Evolutionary conservation across 2,888 invertebrate genomes (phyloP), one percentile per base, ranked within the genome.

Genomic region (Lithodes maja): DNA sequence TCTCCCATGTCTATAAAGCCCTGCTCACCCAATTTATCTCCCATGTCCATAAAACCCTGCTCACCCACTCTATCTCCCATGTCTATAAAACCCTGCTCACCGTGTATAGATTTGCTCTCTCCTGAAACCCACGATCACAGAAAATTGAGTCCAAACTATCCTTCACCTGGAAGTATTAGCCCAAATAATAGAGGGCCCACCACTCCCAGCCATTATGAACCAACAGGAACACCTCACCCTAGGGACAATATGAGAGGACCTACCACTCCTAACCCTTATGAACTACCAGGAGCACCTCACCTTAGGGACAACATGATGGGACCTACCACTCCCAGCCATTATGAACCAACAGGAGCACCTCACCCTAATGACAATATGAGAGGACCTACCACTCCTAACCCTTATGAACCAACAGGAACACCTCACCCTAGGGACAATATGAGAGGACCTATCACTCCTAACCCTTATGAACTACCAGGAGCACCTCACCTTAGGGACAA

Each of bases 61-160:
- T 75, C 17, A 33, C 17, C 53, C 33, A 33, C 33, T 33, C 33
- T 33, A 33, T 71, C 71, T 17, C 71, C 71, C 17, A 12, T 71
- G 17, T 17, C 71, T 17, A n/a, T 17, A 71, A n/a, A 12, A 1
- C 71, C 71, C 5, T 71, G n/a, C 12, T 75, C 17, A 33, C 17
- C 53, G 50, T 49, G 53, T n/a, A 78, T 17, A 78, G 50, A 75
- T 49, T 9, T 78, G 53, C 53, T 52, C 15, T 52, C 53, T 71
- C 71, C 71, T n/a, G 71, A 71, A 71, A 71, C 71, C 12, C 17
- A 12, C 15, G n/a, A n/a, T 17, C 71, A 71, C 71, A 71, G 71
- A 17, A 71, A 71, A 71, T 17, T 71, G n/a, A 71, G 71, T 71
- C 71, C 71, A 71, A 71, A n/a, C 17, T 71, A 71, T 71, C 71